Evolutionary conservation across 2,888 invertebrate genomes (phyloP).

Genomic region (Ochropleura plecta): DNA sequence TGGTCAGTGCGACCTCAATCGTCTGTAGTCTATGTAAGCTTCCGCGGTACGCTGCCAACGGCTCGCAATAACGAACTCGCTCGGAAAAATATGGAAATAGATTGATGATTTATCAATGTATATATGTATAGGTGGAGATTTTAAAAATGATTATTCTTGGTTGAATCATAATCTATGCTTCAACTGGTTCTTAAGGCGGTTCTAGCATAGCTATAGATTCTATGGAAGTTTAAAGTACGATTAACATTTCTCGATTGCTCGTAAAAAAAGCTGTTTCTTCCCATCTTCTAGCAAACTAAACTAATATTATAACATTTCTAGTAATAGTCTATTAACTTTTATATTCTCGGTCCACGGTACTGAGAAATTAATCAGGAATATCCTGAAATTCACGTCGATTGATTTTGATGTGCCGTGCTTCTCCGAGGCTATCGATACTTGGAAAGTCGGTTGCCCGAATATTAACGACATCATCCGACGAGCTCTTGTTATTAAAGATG

Average conservation of each 20-base stretch:
- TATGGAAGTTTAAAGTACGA: not conserved
- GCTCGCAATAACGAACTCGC: constrained; percentile 47
- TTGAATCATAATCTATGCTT: not conserved
- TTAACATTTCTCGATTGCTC: not conserved
- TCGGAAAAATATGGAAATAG: constrained; percentile 56
- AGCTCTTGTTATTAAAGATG: no score
- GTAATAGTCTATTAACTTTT: no score
- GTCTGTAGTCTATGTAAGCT: constrained; percentile 14
- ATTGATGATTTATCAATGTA: constrained; percentile 46
- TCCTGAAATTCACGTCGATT: no score
- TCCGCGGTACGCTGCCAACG: constrained; percentile 62
- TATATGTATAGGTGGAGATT: constrained; percentile 11
- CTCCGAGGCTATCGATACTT: no score
- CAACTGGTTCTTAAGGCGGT: not conserved
- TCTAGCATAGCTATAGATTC: not conserved
- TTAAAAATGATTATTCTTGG: not conserved
- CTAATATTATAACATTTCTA: not conserved
- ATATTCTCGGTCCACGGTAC: no score
- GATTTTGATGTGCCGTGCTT: no score
- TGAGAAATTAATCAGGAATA: no score
- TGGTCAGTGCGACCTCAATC: constrained; percentile 56
- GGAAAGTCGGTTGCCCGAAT: no score
- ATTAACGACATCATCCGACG: no score
- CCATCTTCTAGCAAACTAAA: not conserved
- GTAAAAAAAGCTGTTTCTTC: not conserved